A percentile compares a stretch with the other conserved stretches of the same genome.
phyloP scores from a whole-genome alignment of 2,888 invertebrate species.

The Drosophila hamatofila region DNA sequence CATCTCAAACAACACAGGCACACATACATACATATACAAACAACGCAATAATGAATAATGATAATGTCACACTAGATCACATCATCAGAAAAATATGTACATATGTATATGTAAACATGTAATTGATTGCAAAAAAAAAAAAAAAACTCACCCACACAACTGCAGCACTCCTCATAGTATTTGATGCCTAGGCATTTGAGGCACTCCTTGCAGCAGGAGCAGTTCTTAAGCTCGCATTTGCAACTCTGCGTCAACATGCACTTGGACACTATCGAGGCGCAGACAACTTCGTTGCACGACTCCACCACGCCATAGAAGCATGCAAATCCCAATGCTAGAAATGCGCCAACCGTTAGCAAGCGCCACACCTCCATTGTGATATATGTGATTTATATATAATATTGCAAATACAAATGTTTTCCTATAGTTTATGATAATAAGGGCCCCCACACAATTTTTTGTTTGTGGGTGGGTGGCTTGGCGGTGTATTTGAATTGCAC shows the following conservation, averaged over 20 bases:
- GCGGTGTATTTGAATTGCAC: slow-evolving; percentile 55
- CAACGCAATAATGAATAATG: slow-evolving; percentile 55
- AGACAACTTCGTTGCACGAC: slow-evolving; percentile 96
- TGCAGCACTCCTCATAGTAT: slow-evolving; percentile 97
- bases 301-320: slow-evolving; percentile 77
- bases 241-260: slow-evolving; percentile 98
- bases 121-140: background rate
- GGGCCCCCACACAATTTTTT: slow-evolving; percentile 11
- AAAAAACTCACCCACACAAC: slow-evolving; percentile 96
- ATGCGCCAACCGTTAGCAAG: slow-evolving; percentile 70
- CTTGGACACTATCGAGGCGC: slow-evolving; percentile 98
- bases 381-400: slow-evolving; percentile 8
- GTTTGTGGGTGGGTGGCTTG: slow-evolving; percentile 18
- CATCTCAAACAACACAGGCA: slow-evolving; percentile 49
- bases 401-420: slow-evolving; percentile 14
- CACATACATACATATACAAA: slow-evolving; percentile 40
- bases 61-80: slow-evolving; percentile 58
- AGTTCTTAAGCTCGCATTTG: slow-evolving; percentile 96
- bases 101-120: slow-evolving; percentile 7
- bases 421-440: slow-evolving; percentile 10
- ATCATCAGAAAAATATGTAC: slow-evolving; percentile 49
- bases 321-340: slow-evolving; percentile 73
- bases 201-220: slow-evolving; percentile 98
- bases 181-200: slow-evolving; percentile 93
- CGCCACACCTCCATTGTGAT: slow-evolving; percentile 75